phyloP scores from a whole-genome alignment of 1,140 invertebrate species.

The Aphelenchoides avenae region DNA sequence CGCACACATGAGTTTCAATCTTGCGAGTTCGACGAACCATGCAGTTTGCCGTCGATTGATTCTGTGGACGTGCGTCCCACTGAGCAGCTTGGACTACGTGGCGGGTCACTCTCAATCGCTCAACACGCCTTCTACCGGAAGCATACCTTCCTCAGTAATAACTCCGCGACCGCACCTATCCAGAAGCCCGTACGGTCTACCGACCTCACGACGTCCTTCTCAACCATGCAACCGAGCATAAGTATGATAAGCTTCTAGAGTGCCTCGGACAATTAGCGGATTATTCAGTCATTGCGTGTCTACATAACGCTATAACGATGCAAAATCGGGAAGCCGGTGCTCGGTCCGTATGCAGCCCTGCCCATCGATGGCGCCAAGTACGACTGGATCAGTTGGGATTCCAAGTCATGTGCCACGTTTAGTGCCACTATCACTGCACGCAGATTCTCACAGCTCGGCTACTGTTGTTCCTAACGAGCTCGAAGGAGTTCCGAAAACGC shows the following conservation, averaged over 20 bases:
- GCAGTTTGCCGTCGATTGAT: no score
- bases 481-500: conserved; percentile 50
- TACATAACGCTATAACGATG: conserved; percentile 70
- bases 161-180: neutral
- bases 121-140: conserved; percentile 35
- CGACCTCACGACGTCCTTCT: conserved; percentile 46
- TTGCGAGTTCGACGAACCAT: conserved; percentile 38
- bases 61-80: conserved; percentile 15
- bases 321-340: conserved; percentile 68
- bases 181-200: conserved; percentile 16
- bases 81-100: no score
- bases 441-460: conserved; percentile 68
- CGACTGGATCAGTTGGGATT: no score
- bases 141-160: conserved; percentile 20
- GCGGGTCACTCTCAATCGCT: conserved; percentile 25
- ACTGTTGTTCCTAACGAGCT: conserved; percentile 67
- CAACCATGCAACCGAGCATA: conserved; percentile 48
- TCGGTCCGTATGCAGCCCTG: conserved; percentile 48
- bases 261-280: no score
- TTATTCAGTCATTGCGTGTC: conserved; percentile 66
- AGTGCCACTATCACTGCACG: conserved; percentile 69
- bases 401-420: neutral
- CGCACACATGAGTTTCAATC: conserved; percentile 53
- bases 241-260: conserved; percentile 29
- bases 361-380: conserved; percentile 64